A percentile compares a stretch with the other conserved stretches of the same genome.
Evolutionary conservation across 2,888 invertebrate genomes (phyloP).

Genomic region (Acrobeloides nanus): DNA sequence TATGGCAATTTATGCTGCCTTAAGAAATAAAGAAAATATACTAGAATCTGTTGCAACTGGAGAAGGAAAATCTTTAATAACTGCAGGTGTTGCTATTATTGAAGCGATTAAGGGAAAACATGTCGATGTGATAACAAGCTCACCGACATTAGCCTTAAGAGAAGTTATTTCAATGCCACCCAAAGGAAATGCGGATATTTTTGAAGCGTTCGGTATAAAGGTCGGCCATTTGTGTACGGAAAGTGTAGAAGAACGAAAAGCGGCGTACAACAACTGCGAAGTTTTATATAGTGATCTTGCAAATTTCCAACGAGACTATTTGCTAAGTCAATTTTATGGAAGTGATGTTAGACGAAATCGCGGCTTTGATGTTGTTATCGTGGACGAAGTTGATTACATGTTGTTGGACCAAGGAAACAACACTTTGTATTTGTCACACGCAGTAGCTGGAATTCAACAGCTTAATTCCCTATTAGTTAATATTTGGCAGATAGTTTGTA

Average conservation of each 20-base stretch:
- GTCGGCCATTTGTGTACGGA: constrained; percentile 39
- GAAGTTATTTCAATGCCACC: no score
- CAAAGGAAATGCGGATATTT: no score
- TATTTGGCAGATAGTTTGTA: constrained; percentile 48
- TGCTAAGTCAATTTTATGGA: constrained; percentile 51
- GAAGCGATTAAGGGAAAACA: no score
- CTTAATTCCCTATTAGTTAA: constrained; percentile 52
- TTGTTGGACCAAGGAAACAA: constrained; percentile 55
- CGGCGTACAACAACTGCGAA: constrained; percentile 28
- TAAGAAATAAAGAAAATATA: no score
- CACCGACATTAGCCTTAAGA: no score
- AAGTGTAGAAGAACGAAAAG: constrained; percentile 29
- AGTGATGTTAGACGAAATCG: constrained; percentile 47
- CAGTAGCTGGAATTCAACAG: constrained; percentile 53
- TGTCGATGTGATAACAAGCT: no score
- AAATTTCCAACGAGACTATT: constrained; percentile 52
- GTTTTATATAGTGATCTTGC: constrained; percentile 53
- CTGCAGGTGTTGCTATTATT: no score
- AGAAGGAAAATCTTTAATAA: no score
- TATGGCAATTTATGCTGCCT: no score
- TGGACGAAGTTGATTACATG: constrained; percentile 58
- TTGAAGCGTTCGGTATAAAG: no score
- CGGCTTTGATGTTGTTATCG: constrained; percentile 46
- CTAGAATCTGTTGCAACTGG: no score
- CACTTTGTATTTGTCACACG: constrained; percentile 54